Conservation (phyloP, 2,113 vertebrate genomes). For the Scophthalmus maximus region DNA sequence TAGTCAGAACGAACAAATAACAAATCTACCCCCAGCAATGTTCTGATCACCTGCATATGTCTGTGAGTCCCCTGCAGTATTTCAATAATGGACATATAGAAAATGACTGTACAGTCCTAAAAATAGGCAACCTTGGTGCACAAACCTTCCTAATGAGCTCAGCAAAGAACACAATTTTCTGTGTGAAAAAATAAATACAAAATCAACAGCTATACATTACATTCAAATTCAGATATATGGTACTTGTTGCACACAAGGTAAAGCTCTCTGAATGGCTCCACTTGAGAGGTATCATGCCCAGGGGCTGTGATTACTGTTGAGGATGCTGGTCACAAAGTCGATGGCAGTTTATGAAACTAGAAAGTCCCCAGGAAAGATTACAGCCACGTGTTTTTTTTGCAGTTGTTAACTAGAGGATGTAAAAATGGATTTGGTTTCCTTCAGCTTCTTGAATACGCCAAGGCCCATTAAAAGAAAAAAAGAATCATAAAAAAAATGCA, state of each 20-base stretch:
- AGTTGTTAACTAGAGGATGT: neutral
- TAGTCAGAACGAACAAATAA: too few species aligned
- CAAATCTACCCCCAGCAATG: too few species aligned
- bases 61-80: too few species aligned
- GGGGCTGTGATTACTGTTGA: conserved; percentile 4
- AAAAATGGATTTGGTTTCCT: conserved; percentile 12
- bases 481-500: conserved; percentile 7
- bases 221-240: conserved; percentile 4
- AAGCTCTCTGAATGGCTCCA: conserved; percentile 18
- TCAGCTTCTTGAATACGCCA: neutral
- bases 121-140: too few species aligned
- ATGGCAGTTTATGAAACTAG: conserved; percentile 25
- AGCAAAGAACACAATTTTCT: neutral
- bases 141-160: too few species aligned
- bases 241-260: neutral
- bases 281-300: neutral
- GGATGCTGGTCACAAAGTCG: conserved; percentile 24
- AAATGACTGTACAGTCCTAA: neutral
- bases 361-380: conserved; percentile 13
- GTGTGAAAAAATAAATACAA: neutral
- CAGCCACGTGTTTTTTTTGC: neutral
- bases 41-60: too few species aligned
- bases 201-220: neutral
- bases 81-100: neutral
- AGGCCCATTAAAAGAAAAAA: conserved; percentile 2